A percentile compares a stretch with the other conserved stretches of the same genome.
phyloP scores from a whole-genome alignment of 2,888 invertebrate species.

The Branchipolynoe longqiensis region DNA sequence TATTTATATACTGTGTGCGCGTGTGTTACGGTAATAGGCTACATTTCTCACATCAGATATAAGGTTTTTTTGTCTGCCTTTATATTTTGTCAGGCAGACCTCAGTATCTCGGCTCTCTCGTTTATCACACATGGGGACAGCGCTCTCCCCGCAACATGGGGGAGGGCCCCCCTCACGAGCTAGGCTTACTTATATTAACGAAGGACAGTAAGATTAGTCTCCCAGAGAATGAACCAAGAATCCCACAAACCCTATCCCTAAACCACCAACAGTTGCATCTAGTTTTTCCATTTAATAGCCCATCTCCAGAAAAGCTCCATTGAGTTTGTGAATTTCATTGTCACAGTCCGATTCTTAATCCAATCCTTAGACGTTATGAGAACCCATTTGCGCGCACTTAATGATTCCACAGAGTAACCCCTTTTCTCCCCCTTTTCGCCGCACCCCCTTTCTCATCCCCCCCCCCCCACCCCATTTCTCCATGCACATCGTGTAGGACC shows the following conservation, averaged over 20 bases:
- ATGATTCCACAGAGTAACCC: neutral
- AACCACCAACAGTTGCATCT: too few relatives aligned
- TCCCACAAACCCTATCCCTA: neutral
- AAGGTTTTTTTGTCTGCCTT: too few relatives aligned
- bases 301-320: too few relatives aligned
- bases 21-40: too few relatives aligned
- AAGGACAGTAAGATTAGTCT: slow-evolving; percentile 4
- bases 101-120: neutral
- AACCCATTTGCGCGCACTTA: too few relatives aligned
- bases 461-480: neutral
- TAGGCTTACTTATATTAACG: slow-evolving; percentile 4
- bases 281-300: too few relatives aligned
- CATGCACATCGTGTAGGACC: neutral
- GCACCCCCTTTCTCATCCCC: neutral
- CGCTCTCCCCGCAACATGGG: too few relatives aligned
- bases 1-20: too few relatives aligned
- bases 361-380: too few relatives aligned
- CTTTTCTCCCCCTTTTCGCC: neutral
- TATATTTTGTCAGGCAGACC: slow-evolving; percentile 7
- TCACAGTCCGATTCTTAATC: too few relatives aligned
- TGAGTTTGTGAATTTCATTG: too few relatives aligned
- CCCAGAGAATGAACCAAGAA: neutral
- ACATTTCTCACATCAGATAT: neutral
- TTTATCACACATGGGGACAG: too few relatives aligned
- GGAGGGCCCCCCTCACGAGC: slow-evolving; percentile 51